Conservation (phyloP, 1,140 invertebrate species). For the Pseudomyrmex cubaensis region DNA sequence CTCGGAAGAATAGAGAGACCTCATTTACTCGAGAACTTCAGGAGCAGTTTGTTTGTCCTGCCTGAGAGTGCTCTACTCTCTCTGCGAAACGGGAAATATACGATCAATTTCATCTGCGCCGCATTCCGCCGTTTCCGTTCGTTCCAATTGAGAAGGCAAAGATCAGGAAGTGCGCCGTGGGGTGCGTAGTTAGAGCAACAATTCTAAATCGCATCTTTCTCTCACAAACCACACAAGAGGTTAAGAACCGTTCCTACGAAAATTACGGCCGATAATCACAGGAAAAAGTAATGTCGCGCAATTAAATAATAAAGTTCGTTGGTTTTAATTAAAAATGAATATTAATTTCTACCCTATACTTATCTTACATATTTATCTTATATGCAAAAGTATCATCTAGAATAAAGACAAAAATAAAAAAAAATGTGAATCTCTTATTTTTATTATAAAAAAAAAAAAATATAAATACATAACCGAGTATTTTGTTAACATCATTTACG, state of each 20-base stretch:
- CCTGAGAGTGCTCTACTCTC: not conserved
- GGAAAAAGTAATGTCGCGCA: not conserved
- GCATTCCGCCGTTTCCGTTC: constrained; percentile 21
- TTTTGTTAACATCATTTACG: no score
- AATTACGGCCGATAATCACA: not conserved
- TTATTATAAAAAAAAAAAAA: no score
- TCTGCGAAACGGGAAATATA: constrained; percentile 28
- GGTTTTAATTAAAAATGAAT: no score
- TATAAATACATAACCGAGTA: no score
- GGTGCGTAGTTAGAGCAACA: not conserved
- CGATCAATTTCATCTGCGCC: constrained; percentile 39
- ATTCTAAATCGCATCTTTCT: not conserved
- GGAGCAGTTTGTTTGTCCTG: constrained; percentile 36
- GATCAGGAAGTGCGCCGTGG: not conserved
- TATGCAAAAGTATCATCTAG: no score
- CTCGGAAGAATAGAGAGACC: constrained; percentile 18
- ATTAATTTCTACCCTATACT: no score
- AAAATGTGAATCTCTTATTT: no score
- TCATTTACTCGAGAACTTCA: constrained; percentile 20
- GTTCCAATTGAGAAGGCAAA: constrained; percentile 26
- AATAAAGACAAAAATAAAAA: no score
- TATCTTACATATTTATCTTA: no score
- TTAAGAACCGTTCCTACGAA: not conserved
- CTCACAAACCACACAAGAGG: not conserved
- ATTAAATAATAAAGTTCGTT: not conserved